Conservation (phyloP, 2,888 invertebrate species). For the Dioctria rufipes region DNA sequence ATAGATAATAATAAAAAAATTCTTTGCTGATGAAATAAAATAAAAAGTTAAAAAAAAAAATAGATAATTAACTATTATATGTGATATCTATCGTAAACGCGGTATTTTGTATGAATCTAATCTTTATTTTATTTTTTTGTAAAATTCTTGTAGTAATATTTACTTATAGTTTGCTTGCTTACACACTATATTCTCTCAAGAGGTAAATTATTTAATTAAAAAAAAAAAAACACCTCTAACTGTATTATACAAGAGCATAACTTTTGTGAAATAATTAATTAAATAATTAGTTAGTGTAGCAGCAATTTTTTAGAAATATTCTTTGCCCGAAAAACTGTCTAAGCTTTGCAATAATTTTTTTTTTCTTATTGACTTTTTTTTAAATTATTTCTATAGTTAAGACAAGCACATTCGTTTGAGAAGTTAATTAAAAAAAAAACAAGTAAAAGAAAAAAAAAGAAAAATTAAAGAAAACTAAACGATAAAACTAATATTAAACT, state of each 20-base stretch:
- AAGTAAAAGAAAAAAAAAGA: no score
- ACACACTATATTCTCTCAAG: constrained; percentile 21
- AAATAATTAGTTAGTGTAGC: constrained; percentile 27
- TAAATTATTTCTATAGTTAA: constrained; percentile 29
- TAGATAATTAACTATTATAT: constrained; percentile 54
- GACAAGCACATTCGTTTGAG: constrained; percentile 49
- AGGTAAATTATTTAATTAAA: neutral
- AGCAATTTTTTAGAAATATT: constrained; percentile 24
- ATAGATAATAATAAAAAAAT: constrained; percentile 58
- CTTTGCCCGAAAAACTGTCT: constrained; percentile 40
- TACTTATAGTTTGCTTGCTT: constrained; percentile 34
- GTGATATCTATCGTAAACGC: constrained; percentile 25
- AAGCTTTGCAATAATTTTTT: constrained; percentile 42
- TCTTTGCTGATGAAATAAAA: constrained; percentile 60
- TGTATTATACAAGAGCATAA: constrained; percentile 5
- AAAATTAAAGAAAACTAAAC: constrained; percentile 31
- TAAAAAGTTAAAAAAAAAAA: constrained; percentile 58
- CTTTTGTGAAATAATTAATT: constrained; percentile 27
- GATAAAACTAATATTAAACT: constrained; percentile 24
- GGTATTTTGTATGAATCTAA: neutral
- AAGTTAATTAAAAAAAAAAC: constrained; percentile 15
- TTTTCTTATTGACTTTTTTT: constrained; percentile 36
- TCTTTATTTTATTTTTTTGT: constrained; percentile 5
- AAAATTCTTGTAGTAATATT: constrained; percentile 24
- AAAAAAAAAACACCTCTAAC: constrained; percentile 13